These are phyloP conservation scores for Thryonomys swinderianus DNA, from an alignment of 2,113 vertebrate genomes.

Conservation along the genomic window DNA sequence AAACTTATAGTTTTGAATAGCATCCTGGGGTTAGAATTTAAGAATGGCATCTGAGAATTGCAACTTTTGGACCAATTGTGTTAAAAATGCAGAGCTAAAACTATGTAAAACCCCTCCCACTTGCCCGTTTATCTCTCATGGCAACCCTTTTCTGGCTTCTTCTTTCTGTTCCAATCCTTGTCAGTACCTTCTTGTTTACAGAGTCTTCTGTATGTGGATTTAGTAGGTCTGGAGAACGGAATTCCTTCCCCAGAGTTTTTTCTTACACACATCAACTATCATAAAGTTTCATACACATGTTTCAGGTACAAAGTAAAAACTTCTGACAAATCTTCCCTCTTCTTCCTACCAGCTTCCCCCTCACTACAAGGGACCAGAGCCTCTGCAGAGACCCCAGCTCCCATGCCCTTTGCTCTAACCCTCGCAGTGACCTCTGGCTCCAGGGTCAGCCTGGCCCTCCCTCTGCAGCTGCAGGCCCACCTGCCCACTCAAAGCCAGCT, in stretches of 20 bases:
- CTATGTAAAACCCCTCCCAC: background rate
- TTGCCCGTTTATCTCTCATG: background rate
- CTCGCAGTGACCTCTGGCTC: conserved; percentile 63
- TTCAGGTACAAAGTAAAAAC: conserved; percentile 51
- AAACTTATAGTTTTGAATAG: background rate
- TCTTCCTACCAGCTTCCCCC: background rate
- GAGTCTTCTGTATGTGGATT: background rate
- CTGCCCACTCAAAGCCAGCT: conserved; percentile 2
- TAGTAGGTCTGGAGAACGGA: background rate
- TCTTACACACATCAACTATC: conserved; percentile 27
- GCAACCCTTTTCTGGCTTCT: background rate
- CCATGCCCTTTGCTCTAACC: conserved; percentile 67
- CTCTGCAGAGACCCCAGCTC: conserved; percentile 17
- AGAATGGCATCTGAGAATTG: background rate
- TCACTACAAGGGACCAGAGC: background rate
- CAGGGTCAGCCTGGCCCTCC: background rate
- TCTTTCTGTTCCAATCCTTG: background rate
- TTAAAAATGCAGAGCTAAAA: conserved; percentile 15
- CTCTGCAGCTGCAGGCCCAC: conserved; percentile 51
- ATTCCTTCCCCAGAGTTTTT: background rate
- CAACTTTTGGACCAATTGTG: background rate
- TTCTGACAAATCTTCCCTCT: background rate
- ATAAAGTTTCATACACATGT: background rate
- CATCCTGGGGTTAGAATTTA: background rate
- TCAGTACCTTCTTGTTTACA: background rate